Evolutionary conservation across 1,140 invertebrate genomes (phyloP).

Genomic region (Lasioglossum baleicum): DNA sequence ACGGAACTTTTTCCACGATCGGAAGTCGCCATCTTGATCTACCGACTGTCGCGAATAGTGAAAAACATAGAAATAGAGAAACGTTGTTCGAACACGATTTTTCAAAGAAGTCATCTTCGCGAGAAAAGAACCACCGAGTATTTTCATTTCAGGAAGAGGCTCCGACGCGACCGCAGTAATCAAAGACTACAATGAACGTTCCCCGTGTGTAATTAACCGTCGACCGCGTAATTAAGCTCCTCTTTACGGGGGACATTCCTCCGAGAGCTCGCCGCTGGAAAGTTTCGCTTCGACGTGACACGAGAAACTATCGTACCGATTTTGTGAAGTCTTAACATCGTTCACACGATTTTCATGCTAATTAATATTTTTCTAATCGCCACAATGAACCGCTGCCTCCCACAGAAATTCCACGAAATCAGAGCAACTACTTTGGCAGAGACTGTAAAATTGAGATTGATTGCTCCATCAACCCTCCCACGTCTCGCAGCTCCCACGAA

Average conservation of each 20-base stretch:
- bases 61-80: not conserved
- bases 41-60: not conserved
- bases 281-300: not conserved
- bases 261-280: slow-evolving; percentile 2
- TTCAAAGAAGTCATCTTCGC: not conserved
- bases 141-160: slow-evolving; percentile 27
- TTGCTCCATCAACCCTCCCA: too few species aligned
- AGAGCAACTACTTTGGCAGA: too few species aligned
- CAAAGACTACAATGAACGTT: slow-evolving; percentile 41
- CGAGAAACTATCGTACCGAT: not conserved
- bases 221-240: slow-evolving; percentile 43
- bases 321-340: too few species aligned
- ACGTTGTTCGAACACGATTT: too few species aligned
- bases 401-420: too few species aligned
- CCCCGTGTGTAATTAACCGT: slow-evolving; percentile 31
- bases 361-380: too few species aligned
- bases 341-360: too few species aligned
- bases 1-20: not conserved
- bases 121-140: not conserved
- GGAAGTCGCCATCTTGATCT: not conserved
- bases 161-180: slow-evolving; percentile 30
- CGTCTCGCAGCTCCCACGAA: too few species aligned
- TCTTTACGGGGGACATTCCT: slow-evolving; percentile 23
- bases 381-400: too few species aligned
- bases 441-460: too few species aligned